Percentiles rank a stretch among this genome's conserved stretches.
phyloP scores from a whole-genome alignment of 2,113 vertebrate species.

The Pitta sordida region DNA sequence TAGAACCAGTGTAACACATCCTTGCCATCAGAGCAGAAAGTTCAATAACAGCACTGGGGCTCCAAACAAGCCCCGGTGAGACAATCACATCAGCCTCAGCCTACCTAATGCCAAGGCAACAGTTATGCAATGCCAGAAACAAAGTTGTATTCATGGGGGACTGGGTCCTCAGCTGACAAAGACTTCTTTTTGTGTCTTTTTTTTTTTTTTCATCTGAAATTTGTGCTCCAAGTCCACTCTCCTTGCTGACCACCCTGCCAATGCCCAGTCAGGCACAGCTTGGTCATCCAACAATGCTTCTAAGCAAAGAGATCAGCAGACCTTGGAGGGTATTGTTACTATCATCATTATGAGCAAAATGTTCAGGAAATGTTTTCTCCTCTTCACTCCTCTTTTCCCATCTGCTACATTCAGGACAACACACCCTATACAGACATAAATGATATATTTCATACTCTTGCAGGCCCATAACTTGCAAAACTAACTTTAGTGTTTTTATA shows the following conservation, averaged over 20 bases:
- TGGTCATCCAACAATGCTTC: background rate
- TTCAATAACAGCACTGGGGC: background rate
- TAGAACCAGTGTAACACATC: background rate
- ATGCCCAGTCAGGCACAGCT: background rate
- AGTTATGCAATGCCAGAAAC: constrained; percentile 30
- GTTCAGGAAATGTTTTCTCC: background rate
- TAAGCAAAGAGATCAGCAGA: background rate
- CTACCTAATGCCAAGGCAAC: background rate
- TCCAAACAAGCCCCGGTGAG: background rate
- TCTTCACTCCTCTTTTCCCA: background rate
- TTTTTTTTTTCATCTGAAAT: background rate
- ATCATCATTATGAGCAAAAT: background rate
- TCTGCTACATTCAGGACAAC: background rate
- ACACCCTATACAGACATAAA: background rate
- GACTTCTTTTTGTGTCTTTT: background rate
- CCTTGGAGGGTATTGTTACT: background rate
- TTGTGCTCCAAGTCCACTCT: background rate
- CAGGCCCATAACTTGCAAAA: background rate
- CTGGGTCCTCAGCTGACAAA: background rate
- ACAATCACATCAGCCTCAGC: background rate
- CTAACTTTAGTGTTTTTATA: background rate
- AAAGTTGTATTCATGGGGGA: background rate
- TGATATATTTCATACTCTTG: background rate
- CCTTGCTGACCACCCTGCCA: background rate
- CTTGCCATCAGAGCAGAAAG: background rate